Evolutionary conservation across 2,888 invertebrate genomes (phyloP).

Genomic region (Noctua comes): DNA sequence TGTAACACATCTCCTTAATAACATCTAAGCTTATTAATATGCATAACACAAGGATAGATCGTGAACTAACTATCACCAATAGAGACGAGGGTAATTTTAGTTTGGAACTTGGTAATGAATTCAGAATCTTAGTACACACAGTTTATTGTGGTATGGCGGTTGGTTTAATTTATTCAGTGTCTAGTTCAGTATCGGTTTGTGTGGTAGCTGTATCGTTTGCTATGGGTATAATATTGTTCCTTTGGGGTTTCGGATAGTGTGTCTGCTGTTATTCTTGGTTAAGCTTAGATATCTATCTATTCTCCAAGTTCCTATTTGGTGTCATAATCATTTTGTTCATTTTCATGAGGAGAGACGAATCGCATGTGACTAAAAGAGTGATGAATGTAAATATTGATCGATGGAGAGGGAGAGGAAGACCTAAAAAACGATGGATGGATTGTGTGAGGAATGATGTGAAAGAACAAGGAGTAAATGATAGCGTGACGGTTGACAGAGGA

Average conservation of each 20-base stretch:
- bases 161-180: slow-evolving; percentile 55
- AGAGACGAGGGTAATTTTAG: slow-evolving; percentile 81
- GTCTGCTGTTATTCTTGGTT: neutral
- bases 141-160: slow-evolving; percentile 74
- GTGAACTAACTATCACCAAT: slow-evolving; percentile 82
- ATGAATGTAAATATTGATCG: too few relatives aligned
- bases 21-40: slow-evolving; percentile 85
- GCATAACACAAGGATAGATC: slow-evolving; percentile 83
- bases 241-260: slow-evolving; percentile 9
- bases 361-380: too few relatives aligned
- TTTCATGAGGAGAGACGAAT: too few relatives aligned
- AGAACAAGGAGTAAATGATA: too few relatives aligned
- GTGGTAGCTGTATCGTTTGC: neutral
- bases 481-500: too few relatives aligned
- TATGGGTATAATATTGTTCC: slow-evolving; percentile 9
- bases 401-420: too few relatives aligned
- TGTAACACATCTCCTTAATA: slow-evolving; percentile 78
- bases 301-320: neutral
- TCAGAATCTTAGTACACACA: slow-evolving; percentile 82
- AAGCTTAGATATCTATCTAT: neutral
- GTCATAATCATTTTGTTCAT: neutral
- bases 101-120: slow-evolving; percentile 85
- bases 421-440: too few relatives aligned
- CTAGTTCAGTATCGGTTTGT: slow-evolving; percentile 36
- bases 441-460: too few relatives aligned